Evolutionary conservation across 2,888 invertebrate genomes (phyloP).

Genomic region (Parasteatoda lunata): DNA sequence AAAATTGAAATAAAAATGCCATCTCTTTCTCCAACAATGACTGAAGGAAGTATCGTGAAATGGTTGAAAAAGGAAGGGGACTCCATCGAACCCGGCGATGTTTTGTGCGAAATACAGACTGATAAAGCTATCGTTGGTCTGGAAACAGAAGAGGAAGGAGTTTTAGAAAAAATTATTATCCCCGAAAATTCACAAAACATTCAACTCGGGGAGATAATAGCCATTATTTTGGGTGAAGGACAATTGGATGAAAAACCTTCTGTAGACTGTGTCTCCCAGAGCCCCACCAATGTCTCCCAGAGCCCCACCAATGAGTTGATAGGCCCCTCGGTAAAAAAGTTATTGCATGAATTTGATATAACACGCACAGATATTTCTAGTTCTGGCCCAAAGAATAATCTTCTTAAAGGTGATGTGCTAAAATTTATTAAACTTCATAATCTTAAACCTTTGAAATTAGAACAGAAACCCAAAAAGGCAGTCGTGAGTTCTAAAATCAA

Average conservation of each 20-base stretch:
- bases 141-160: constrained; percentile 79
- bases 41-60: constrained; percentile 78
- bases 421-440: constrained; percentile 76
- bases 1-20: constrained; percentile 76
- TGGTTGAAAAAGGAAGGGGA: constrained; percentile 78
- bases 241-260: background rate
- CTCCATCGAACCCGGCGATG: constrained; percentile 78
- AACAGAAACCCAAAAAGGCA: constrained; percentile 34
- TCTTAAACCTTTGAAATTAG: constrained; percentile 72
- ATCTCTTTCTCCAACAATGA: constrained; percentile 80
- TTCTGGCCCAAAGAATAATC: constrained; percentile 79
- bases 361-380: constrained; percentile 76
- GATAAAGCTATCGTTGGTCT: constrained; percentile 80
- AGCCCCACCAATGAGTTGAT: background rate
- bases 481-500: background rate
- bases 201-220: constrained; percentile 77
- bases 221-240: constrained; percentile 79
- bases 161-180: constrained; percentile 79
- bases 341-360: constrained; percentile 79
- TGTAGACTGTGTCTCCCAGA: background rate
- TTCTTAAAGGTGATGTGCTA: constrained; percentile 79
- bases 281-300: background rate
- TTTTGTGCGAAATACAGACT: constrained; percentile 81
- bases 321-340: constrained; percentile 80
- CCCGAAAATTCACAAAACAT: constrained; percentile 78